Evolutionary conservation across 2,113 vertebrate genomes (phyloP).

Genomic region (Oryctolagus cuniculus): mOryCun1.1 NC_091442.1:77240001-77240500

Average conservation of each 20-base stretch:
- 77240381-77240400: not conserved
- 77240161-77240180: constrained; percentile 51
- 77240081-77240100: constrained; percentile 69
- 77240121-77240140: constrained; percentile 22
- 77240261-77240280: constrained; percentile 8
- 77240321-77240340: constrained; percentile 13
- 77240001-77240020: not conserved
- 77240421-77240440: not conserved
- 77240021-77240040: constrained; percentile 38
- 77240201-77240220: constrained; percentile 35
- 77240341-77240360: not conserved
- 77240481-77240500: constrained; percentile 9
- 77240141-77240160: constrained; percentile 75
- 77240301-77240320: not conserved
- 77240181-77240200: constrained; percentile 42
- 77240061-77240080: constrained; percentile 61
- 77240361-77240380: not conserved
- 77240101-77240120: constrained; percentile 62
- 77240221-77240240: not conserved
- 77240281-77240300: not conserved
- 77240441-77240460: not conserved
- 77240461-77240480: not conserved
- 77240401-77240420: not conserved
- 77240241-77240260: not conserved
- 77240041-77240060: constrained; percentile 65